Base-by-base conservation (phyloP, 2,888 invertebrate genomes). In the Caenorhabditis sulstoni region DNA sequence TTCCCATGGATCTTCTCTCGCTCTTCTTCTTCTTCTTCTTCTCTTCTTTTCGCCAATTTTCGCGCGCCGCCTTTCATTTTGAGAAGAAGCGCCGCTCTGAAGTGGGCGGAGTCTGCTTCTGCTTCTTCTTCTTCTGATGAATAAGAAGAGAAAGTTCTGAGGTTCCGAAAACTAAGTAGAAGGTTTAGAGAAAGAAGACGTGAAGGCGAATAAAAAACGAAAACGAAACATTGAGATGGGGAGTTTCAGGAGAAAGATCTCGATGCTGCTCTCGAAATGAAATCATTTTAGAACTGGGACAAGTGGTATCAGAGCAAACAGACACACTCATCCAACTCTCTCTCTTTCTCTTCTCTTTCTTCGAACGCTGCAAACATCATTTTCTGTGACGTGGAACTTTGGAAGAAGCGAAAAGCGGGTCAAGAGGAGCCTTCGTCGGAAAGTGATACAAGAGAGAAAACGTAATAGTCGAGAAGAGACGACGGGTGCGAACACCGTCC, bases 301-400 rank as follows among this genome's bases (percentile, higher is more conserved):
- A 66, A 57, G 66, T 29, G 29, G 29, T 66, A 66, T 66, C 55
- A 57, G 39, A 66, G 57, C 66, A 66, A 66, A 61, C 20, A 49
- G 7, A 44, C 11, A 44, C 8, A 5, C 44, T 4, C 44, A 14
- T 8, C 44, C 11, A n/a, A n/a, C n/a, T 11, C 44, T 50, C 20
- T 20, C 18, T 22, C 8, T 20, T 20, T 22, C 41, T 20, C 4
- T 4, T n/a, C n/a, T n/a, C n/a, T n/a, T n/a, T n/a, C n/a, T n/a
- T n/a, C n/a, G n/a, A n/a, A n/a, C n/a, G n/a, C n/a, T n/a, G n/a
- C n/a, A n/a, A n/a, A n/a, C n/a, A n/a, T n/a, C n/a, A n/a, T n/a
- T n/a, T n/a, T n/a, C n/a, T 49, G 20, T 49, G 49, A 49, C 49
- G 49, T 49, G 49, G 20, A 20, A 41, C 20, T 20, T 20, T 11